These are phyloP conservation scores for Megaceryle torquata DNA, from an alignment of 2,113 vertebrate genomes.

Conservation along the genomic window DNA sequence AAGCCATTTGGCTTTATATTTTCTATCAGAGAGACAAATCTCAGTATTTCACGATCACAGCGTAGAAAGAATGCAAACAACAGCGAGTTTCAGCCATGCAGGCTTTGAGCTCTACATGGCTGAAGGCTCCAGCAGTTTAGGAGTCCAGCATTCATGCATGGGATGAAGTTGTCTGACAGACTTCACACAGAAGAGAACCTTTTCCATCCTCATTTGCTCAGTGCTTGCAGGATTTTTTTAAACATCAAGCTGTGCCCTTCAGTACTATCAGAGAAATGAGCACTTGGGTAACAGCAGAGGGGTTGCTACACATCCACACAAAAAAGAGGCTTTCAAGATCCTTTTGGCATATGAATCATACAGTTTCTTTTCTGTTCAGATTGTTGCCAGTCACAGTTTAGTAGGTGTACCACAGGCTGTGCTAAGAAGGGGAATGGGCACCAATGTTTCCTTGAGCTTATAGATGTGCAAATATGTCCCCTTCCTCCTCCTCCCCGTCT, in stretches of 20 bases:
- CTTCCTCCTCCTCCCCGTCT: neutral
- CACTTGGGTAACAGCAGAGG: neutral
- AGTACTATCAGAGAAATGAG: neutral
- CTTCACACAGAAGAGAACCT: neutral
- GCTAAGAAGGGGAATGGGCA: neutral
- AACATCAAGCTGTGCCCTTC: neutral
- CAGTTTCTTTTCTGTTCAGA: neutral
- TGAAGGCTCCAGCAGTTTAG: neutral
- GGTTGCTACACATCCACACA: neutral
- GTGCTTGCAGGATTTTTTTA: neutral
- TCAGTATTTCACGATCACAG: neutral
- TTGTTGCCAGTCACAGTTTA: neutral
- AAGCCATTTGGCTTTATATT: neutral
- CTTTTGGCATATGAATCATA: neutral
- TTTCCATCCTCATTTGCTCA: neutral
- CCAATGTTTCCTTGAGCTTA: neutral
- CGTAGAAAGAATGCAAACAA: neutral
- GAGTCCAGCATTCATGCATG: fast-evolving
- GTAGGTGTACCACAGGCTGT: neutral
- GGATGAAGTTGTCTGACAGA: neutral
- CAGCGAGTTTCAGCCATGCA: neutral
- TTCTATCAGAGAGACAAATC: neutral
- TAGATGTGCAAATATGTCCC: neutral
- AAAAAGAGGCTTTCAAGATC: neutral
- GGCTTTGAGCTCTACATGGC: neutral